Conservation (phyloP, 35 echinoderm and acorn worm species). For the Lytechinus pictus region DNA sequence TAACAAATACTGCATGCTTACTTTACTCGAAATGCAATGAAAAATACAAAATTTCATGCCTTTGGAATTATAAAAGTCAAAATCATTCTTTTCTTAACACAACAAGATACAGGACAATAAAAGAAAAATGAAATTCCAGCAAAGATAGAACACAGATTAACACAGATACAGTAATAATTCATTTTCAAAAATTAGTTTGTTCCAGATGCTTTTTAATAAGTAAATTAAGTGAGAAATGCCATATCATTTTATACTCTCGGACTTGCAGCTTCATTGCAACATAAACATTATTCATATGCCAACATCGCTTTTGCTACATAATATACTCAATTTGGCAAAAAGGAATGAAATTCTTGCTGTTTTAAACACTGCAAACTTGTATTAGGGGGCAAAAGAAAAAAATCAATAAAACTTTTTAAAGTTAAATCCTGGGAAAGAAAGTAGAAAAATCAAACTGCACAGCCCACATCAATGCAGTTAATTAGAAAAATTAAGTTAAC, state of each 20-base stretch:
- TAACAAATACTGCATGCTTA: neutral
- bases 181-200: neutral
- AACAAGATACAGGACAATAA: neutral
- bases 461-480: neutral
- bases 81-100: neutral
- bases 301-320: neutral
- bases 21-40: neutral
- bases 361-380: neutral
- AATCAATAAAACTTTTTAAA: neutral
- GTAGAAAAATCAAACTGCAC: neutral
- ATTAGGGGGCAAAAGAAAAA: neutral
- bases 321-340: neutral
- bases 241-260: neutral
- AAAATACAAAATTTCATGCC: neutral
- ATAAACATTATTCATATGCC: neutral
- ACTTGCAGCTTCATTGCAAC: neutral
- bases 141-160: neutral
- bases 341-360: neutral
- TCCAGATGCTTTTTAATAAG: neutral
- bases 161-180: neutral
- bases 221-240: neutral
- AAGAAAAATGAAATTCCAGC: neutral
- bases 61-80: neutral
- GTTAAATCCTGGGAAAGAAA: neutral
- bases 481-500: neutral